These are phyloP conservation scores for Drosophila nigritarsus DNA, from an alignment of 2,888 invertebrate genomes.

Conservation along the genomic window DNA sequence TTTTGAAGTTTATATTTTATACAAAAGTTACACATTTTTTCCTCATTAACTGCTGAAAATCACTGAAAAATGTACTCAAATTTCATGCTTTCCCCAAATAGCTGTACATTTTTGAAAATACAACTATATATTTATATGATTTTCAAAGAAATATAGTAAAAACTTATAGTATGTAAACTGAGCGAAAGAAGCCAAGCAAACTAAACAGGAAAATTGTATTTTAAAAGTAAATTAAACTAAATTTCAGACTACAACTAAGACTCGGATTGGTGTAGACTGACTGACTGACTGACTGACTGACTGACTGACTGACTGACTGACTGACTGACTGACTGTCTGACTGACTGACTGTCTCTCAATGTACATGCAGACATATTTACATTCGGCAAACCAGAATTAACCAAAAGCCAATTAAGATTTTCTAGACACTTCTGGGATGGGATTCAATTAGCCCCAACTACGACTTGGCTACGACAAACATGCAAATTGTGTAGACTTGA, in stretches of 20 bases:
- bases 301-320: too few species aligned
- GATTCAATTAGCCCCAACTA: constrained; percentile 17
- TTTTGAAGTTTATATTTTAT: background rate
- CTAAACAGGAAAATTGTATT: too few species aligned
- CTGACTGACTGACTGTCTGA: too few species aligned
- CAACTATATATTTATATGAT: too few species aligned
- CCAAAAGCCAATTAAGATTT: constrained; percentile 14
- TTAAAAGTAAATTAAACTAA: too few species aligned
- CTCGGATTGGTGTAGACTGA: background rate
- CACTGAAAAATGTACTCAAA: background rate
- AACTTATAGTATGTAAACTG: too few species aligned
- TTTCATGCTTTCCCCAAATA: too few species aligned
- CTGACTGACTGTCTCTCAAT: too few species aligned
- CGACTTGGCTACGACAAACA: background rate
- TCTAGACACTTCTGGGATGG: constrained; percentile 4
- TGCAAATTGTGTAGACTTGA: constrained; percentile 8
- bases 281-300: too few species aligned
- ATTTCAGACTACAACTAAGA: background rate
- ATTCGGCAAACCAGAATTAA: background rate
- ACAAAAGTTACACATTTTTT: background rate
- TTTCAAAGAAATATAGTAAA: too few species aligned
- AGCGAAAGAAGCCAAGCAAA: too few species aligned
- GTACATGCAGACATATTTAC: background rate
- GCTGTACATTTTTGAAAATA: too few species aligned
- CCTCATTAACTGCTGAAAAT: background rate